Conservation (phyloP, 2,113 vertebrate species). For the Pygoscelis adeliae region DNA sequence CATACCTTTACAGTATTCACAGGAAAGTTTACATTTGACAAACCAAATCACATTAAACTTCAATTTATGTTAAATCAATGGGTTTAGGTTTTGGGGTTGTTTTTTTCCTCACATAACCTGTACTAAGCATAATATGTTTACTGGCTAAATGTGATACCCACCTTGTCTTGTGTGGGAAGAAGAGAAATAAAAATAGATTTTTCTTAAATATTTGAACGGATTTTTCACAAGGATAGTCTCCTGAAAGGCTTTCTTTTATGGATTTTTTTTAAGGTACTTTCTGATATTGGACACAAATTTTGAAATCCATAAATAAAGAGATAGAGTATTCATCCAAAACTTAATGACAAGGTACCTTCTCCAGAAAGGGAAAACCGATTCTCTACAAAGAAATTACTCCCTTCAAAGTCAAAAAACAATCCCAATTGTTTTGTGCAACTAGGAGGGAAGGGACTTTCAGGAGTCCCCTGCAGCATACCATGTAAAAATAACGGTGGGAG, state of each 20-base stretch:
- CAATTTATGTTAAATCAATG: neutral
- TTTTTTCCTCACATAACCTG: neutral
- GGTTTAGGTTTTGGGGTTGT: neutral
- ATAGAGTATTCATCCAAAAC: neutral
- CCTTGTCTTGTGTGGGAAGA: neutral
- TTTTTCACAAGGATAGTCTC: neutral
- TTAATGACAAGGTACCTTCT: neutral
- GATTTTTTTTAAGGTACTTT: neutral
- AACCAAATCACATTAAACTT: neutral
- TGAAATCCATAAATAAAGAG: neutral
- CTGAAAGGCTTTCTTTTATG: neutral
- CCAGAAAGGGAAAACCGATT: neutral
- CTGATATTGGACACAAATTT: neutral
- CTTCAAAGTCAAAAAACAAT: neutral
- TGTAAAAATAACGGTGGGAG: neutral
- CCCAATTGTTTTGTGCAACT: neutral
- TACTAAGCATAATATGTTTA: neutral
- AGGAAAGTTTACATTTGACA: neutral
- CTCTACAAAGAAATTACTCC: neutral
- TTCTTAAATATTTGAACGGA: neutral
- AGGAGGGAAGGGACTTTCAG: neutral
- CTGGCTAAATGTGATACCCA: neutral
- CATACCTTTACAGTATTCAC: neutral
- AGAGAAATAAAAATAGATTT: neutral
- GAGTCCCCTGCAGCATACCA: neutral